Percentiles rank a stretch among this genome's conserved stretches.
These are phyloP conservation scores for Actinopyga echinites DNA, from an alignment of 53 echinoderm and acorn worm species.

Conservation along the genomic window DNA sequence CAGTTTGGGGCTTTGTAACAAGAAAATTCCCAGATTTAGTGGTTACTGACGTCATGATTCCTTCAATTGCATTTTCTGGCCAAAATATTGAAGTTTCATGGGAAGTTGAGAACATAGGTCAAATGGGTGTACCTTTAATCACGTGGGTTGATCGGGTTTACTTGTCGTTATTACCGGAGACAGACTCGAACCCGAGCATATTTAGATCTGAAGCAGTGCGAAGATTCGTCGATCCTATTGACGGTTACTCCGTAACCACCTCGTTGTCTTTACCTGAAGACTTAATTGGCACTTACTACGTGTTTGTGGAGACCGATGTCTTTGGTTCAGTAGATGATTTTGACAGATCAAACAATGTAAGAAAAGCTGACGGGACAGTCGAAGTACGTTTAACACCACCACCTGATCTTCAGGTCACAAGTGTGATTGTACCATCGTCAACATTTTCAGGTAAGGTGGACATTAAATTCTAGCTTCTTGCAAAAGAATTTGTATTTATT, in stretches of 20 bases:
- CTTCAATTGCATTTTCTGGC: slow-evolving; percentile 29
- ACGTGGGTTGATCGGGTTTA: not conserved
- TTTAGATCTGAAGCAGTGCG: not conserved
- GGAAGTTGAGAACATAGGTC: slow-evolving; percentile 30
- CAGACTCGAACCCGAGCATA: not conserved
- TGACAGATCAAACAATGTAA: slow-evolving; percentile 23
- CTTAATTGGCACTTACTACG: slow-evolving; percentile 10
- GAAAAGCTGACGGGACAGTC: not conserved
- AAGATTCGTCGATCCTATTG: slow-evolving; percentile 38
- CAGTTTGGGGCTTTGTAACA: slow-evolving; percentile 38
- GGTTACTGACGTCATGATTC: not conserved
- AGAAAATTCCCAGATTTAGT: slow-evolving; percentile 26
- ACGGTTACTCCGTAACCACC: slow-evolving; percentile 6
- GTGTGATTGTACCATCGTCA: not conserved
- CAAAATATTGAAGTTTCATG: slow-evolving; percentile 27
- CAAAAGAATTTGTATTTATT: no score
- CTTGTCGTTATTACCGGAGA: not conserved
- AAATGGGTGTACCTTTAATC: not conserved
- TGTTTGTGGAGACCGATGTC: slow-evolving; percentile 22
- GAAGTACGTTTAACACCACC: slow-evolving; percentile 39
- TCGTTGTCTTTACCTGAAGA: slow-evolving; percentile 19
- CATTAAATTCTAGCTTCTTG: no score
- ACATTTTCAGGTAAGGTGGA: slow-evolving; percentile 31
- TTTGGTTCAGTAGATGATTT: not conserved
- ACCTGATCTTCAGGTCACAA: slow-evolving; percentile 31